Evolutionary conservation across 2,113 vertebrate species (phyloP), one percentile per base, ranked within the genome.

Genomic region (Plecotus auritus): DNA sequence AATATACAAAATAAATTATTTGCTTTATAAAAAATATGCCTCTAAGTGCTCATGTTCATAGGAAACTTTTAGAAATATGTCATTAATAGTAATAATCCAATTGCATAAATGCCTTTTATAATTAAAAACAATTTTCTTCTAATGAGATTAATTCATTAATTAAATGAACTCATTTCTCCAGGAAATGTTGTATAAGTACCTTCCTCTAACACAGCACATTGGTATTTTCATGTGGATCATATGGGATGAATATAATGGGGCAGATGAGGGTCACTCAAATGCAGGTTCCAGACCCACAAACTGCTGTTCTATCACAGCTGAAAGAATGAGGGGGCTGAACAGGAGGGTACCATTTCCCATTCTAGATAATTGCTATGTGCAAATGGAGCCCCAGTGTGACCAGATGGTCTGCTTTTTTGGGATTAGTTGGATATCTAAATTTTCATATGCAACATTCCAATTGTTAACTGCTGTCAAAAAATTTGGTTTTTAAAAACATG

Each of bases 71-170:
- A 35, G 54, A 77, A 96, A 87, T 28, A 51, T 66, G 11, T 88
- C 73, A 49, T 85, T 51, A 72, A 64, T 18, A 77, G 32, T 90
- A 70, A 70, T 82, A 81, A 69, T 49, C 81, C 37, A 93, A 17
- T n/a, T 87, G 45, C 7, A 59, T 8, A 83, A 66, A 72, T 90
- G 32, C 2, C 26, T 82, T 88, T 91, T 80, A 89, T 59, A 94
- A 94, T 28, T 80, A 88, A 13, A 91, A 92, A 37, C 49, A 18
- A 59, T 69, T 61, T 87, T 90, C 69, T 85, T 85, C 67, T 76
- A 59, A 92, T 92, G 56, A 83, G 92, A 82, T 88, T 91, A 88
- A 88, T 94, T 88, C 16, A 86, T 30, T 77, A 78, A 78, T 83
- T 42, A 85, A 85, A 80, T 83, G 72, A 94, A 35, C 40, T 85